Percentiles rank a stretch among this genome's conserved stretches.
phyloP scores from a whole-genome alignment of 2,113 vertebrate genomes.

The Cinclus mexicanus region DNA sequence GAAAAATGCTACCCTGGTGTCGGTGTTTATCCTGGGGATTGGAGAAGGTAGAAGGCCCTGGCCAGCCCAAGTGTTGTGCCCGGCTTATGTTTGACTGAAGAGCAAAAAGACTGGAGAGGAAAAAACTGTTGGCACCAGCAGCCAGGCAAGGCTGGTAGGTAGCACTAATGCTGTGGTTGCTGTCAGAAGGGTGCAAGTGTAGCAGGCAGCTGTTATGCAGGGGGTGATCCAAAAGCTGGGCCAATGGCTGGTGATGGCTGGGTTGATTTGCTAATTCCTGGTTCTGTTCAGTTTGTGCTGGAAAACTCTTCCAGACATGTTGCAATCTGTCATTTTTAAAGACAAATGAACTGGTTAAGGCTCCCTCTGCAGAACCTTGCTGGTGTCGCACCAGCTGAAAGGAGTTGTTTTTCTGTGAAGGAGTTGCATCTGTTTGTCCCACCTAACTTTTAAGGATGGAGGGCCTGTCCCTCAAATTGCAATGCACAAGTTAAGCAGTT shows the following conservation, averaged over 20 bases:
- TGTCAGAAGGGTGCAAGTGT: background rate
- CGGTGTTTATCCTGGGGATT: background rate
- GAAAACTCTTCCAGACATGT: background rate
- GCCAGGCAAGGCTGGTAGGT: background rate
- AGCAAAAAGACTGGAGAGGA: background rate
- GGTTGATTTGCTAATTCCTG: background rate
- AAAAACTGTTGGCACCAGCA: background rate
- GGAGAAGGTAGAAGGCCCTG: background rate
- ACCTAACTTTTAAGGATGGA: background rate
- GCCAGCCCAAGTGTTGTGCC: background rate
- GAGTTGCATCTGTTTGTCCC: background rate
- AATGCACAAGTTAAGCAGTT: background rate
- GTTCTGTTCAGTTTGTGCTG: background rate
- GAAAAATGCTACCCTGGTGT: background rate
- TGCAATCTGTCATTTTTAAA: background rate
- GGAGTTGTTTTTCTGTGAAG: background rate
- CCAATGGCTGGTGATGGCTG: background rate
- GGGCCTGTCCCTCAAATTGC: background rate
- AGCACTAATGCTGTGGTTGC: background rate
- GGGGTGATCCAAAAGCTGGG: background rate
- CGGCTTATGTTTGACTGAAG: fast-evolving
- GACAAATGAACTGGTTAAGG: background rate
- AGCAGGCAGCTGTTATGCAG: background rate
- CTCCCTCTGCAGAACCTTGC: background rate
- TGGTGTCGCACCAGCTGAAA: background rate